Conservation (phyloP, 2,797 vertebrate species). For the Pangasius larnaudii region DNA sequence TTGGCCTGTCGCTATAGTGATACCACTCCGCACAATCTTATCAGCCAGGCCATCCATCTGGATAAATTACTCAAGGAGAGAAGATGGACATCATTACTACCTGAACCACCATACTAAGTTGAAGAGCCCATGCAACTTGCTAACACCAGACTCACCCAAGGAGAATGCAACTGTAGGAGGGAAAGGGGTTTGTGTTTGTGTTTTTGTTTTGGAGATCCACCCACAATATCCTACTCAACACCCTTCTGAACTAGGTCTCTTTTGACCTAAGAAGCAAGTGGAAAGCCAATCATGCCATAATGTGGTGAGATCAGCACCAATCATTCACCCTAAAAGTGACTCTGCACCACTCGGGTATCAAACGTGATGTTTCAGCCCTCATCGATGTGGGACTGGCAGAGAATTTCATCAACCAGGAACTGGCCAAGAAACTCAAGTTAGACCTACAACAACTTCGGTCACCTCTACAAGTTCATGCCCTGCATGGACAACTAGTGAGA, state of each 20-base stretch:
- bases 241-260: background rate
- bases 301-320: background rate
- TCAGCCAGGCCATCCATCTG: background rate
- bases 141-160: background rate
- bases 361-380: background rate
- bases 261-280: background rate
- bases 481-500: background rate
- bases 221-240: background rate
- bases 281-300: background rate
- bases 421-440: background rate
- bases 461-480: background rate
- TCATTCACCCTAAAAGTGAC: background rate
- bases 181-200: background rate
- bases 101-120: background rate
- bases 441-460: background rate
- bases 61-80: background rate
- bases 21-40: background rate
- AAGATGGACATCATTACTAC: background rate
- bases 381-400: background rate
- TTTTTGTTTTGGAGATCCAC: background rate
- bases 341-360: background rate
- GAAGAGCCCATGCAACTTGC: background rate
- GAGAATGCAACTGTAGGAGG: background rate
- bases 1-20: background rate
- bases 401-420: background rate